These are phyloP conservation scores for Kradibia gibbosae DNA, from an alignment of 1,140 invertebrate species.

Conservation along the genomic window DNA sequence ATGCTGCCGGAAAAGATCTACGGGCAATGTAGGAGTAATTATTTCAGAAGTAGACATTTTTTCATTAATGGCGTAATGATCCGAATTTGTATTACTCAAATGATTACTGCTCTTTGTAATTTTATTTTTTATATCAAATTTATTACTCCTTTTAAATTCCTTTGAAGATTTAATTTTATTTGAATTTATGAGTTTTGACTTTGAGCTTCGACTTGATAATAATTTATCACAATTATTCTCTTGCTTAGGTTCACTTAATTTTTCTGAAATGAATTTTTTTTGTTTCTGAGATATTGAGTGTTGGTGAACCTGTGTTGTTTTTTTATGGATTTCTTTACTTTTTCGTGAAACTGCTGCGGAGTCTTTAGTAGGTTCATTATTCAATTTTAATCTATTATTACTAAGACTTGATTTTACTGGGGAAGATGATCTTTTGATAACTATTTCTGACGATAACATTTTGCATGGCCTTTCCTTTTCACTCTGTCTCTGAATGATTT, in stretches of 20 bases:
- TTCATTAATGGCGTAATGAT: neutral
- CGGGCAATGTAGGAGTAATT: constrained; percentile 56
- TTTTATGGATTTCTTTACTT: constrained; percentile 69
- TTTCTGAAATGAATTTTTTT: neutral
- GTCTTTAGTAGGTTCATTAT: constrained; percentile 70
- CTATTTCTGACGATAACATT: constrained; percentile 58
- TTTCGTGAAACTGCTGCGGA: constrained; percentile 71
- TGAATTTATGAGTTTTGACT: constrained; percentile 53
- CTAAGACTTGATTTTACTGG: constrained; percentile 60
- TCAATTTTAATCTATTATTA: constrained; percentile 57
- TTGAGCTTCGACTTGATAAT: constrained; percentile 58
- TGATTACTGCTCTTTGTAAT: constrained; percentile 55
- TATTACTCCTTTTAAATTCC: neutral
- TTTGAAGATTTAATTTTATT: constrained; percentile 46
- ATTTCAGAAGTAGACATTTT: constrained; percentile 35
- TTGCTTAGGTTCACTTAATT: constrained; percentile 32
- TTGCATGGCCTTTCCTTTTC: constrained; percentile 51
- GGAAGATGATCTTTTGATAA: constrained; percentile 67
- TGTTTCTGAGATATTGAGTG: neutral
- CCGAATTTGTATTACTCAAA: constrained; percentile 53
- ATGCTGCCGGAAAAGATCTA: constrained; percentile 73
- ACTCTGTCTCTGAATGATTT: constrained; percentile 71
- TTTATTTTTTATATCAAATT: constrained; percentile 48
- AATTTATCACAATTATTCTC: constrained; percentile 58
- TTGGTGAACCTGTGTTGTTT: constrained; percentile 33